Evolutionary conservation across 2,888 invertebrate genomes (phyloP).

Genomic region (Heteropelma amictum): DNA sequence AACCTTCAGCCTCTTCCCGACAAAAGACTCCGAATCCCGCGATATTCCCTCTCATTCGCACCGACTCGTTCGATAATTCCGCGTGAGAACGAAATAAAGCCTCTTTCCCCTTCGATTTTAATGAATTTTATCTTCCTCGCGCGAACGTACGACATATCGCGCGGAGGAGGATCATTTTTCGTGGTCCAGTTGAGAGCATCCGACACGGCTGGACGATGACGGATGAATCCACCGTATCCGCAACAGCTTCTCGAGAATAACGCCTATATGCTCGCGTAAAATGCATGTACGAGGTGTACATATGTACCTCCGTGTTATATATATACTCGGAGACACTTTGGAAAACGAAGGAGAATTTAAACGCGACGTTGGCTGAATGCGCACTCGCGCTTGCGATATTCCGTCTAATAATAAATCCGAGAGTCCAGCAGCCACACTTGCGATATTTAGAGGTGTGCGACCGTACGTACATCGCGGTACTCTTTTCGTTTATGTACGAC

Average conservation of each 20-base stretch:
- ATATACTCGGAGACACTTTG: neutral
- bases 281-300: neutral
- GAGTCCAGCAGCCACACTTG: conserved; percentile 17
- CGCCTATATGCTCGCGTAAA: neutral
- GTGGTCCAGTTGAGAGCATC: conserved; percentile 42
- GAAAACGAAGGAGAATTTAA: conserved; percentile 4
- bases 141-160: neutral
- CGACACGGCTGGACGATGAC: conserved; percentile 56
- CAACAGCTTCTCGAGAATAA: too few relatives aligned
- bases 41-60: neutral
- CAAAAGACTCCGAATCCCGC: neutral
- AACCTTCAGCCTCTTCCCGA: neutral
- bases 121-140: neutral
- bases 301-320: neutral
- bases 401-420: conserved; percentile 50
- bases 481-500: too few relatives aligned
- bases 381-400: conserved; percentile 35
- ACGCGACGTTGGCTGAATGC: conserved; percentile 10
- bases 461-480: too few relatives aligned
- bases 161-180: neutral
- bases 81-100: too few relatives aligned
- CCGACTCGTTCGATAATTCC: too few relatives aligned
- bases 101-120: too few relatives aligned
- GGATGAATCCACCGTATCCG: conserved; percentile 36
- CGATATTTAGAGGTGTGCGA: neutral